Evolutionary conservation across 2,888 invertebrate genomes (phyloP).

Genomic region (Arctia plantaginis): DNA sequence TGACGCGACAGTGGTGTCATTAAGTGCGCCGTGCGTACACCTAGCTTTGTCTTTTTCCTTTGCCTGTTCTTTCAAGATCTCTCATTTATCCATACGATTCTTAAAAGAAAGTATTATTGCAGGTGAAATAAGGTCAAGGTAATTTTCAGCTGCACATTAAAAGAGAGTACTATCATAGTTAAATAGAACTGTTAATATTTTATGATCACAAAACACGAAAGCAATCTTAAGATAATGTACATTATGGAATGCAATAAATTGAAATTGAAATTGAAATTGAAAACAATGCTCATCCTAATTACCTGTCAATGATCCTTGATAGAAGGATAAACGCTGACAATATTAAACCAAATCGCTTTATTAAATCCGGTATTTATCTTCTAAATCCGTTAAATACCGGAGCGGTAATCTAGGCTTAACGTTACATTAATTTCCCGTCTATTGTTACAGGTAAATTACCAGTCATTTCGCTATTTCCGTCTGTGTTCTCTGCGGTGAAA

Average conservation of each 20-base stretch:
- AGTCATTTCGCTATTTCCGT: conserved; percentile 31
- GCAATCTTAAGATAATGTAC: neutral
- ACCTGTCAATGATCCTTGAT: conserved; percentile 37
- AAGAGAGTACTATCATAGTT: neutral
- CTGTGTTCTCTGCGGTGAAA: conserved; percentile 9
- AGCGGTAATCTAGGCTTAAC: conserved; percentile 42
- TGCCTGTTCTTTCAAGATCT: too few relatives aligned
- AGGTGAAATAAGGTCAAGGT: neutral
- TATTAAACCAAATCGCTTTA: conserved; percentile 18
- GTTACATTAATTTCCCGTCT: conserved; percentile 47
- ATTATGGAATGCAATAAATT: too few relatives aligned
- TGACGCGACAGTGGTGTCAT: too few relatives aligned
- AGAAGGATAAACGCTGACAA: conserved; percentile 26
- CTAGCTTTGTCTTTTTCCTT: too few relatives aligned
- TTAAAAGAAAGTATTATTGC: too few relatives aligned
- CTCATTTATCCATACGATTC: too few relatives aligned
- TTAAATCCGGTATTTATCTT: conserved; percentile 41
- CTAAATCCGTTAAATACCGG: conserved; percentile 17
- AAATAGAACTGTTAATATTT: neutral
- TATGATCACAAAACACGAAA: neutral
- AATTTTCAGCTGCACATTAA: neutral
- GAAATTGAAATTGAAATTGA: too few relatives aligned
- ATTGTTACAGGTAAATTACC: conserved; percentile 51
- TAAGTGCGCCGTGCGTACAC: too few relatives aligned
- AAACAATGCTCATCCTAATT: conserved; percentile 41